Evolutionary conservation across 2,888 invertebrate species (phyloP), one percentile per base, ranked within the genome.

Genomic region (Leptopterna dolabrata): DNA sequence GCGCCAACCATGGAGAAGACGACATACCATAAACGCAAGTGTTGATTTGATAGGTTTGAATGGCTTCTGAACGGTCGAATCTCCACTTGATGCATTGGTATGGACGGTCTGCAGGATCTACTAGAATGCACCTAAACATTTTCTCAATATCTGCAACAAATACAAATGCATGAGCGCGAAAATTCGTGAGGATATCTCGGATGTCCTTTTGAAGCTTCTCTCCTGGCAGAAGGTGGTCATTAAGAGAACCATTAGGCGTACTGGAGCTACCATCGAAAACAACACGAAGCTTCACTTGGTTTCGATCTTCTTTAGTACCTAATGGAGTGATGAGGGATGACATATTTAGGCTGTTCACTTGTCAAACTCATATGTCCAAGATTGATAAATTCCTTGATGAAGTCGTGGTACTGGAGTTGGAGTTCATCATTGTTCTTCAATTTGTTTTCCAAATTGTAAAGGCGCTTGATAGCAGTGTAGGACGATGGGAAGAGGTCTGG

Each of bases 271-370:
- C 87, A 43, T 87, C 87, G 16, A 87, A 87, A 0, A 87, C 87
- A 14, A 87, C 76, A 13, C 76, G 82, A 41, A 87, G 87, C 24
- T 87, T 87, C 0, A 24, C 27, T 82, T 82, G 4, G 51, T 81
- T 63, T 27, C 83, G 41, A 73, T 84, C 85, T 24, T 76, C 76
- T 55, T 87, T 87, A 11, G 51, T n/a, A n/a, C n/a, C n/a, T 16
- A 45, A 87, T 71, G 0, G 87, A 36, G n/a, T 84, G 87, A 43
- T 84, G 87, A 29, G 87, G 82, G 36, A 87, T 83, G 24, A 83
- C 45, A 24, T 41, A 87, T 51, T 73, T 87, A 14, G 80, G 30
- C 6, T 27, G 14, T 1, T 4, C 3, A 27, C 16, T 51, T n/a
- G 76, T 27, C 51, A 13, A 6, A 27, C 24, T 70, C 82, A 87